Evolutionary conservation across 1,140 invertebrate genomes (phyloP).

Genomic region (Philopotamus ludificatus): DNA sequence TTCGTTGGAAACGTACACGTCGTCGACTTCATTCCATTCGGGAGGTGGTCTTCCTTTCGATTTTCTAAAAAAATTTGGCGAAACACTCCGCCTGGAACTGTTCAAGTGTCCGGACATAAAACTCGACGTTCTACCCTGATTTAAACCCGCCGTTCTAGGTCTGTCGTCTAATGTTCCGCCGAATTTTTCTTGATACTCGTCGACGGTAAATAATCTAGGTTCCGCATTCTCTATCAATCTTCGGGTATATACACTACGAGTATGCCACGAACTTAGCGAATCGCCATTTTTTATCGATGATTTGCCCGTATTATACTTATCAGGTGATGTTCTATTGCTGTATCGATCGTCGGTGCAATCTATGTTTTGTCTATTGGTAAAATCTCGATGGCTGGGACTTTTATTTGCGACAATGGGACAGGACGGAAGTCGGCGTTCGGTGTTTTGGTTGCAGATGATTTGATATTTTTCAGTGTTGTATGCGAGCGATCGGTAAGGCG

Average conservation of each 20-base stretch:
- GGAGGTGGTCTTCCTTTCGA: slow-evolving; percentile 31
- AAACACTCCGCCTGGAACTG: slow-evolving; percentile 36
- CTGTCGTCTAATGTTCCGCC: neutral
- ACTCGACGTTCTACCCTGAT: slow-evolving; percentile 28
- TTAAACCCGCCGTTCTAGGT: slow-evolving; percentile 19
- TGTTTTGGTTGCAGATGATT: slow-evolving; percentile 1
- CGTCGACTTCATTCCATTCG: slow-evolving; percentile 26
- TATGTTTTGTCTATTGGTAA: neutral
- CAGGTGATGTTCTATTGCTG: slow-evolving; percentile 1
- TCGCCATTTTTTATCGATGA: too few species aligned
- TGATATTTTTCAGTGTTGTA: neutral
- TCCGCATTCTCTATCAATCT: slow-evolving; percentile 39
- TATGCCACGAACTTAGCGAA: slow-evolving; percentile 2
- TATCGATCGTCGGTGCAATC: neutral
- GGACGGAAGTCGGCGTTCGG: slow-evolving; percentile 4
- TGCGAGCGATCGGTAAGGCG: too few species aligned
- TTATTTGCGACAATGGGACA: neutral
- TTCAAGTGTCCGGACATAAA: slow-evolving; percentile 25
- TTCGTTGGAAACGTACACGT: slow-evolving; percentile 8
- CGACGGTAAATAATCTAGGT: slow-evolving; percentile 28
- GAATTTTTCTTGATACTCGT: slow-evolving; percentile 33
- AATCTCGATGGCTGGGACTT: too few species aligned
- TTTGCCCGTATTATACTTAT: neutral
- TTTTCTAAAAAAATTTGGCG: slow-evolving; percentile 37
- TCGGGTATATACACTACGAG: slow-evolving; percentile 5